phyloP scores from a whole-genome alignment of 2,888 invertebrate genomes.

The Drosophila peninsularis region DNA sequence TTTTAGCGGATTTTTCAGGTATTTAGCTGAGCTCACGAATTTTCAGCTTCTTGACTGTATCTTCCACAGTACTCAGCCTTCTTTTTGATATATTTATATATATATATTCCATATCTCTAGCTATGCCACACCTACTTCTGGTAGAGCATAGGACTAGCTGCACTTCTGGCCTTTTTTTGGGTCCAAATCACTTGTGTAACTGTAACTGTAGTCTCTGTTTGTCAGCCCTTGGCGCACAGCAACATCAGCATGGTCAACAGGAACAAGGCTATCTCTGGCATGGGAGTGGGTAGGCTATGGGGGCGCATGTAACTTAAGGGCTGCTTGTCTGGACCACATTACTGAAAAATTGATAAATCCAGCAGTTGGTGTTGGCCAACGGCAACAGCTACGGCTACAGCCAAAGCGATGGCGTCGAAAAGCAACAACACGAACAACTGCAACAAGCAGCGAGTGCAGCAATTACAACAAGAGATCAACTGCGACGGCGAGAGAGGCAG shows the following conservation, averaged over 20 bases:
- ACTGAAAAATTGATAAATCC: slow-evolving; percentile 22
- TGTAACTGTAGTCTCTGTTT: neutral
- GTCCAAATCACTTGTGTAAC: neutral
- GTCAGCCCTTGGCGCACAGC: neutral
- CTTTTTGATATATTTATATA: neutral
- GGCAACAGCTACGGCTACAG: slow-evolving; percentile 3
- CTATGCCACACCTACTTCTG: neutral
- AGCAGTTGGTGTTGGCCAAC: slow-evolving; percentile 24
- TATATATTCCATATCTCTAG: neutral
- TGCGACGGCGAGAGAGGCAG: slow-evolving; percentile 10
- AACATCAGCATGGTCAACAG: neutral
- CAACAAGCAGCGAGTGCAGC: slow-evolving; percentile 18
- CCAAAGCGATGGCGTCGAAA: slow-evolving; percentile 27
- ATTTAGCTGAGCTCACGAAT: neutral
- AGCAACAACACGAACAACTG: slow-evolving; percentile 9
- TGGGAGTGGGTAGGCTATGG: neutral
- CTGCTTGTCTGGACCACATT: neutral
- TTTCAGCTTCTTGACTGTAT: neutral
- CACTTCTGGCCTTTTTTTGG: no score
- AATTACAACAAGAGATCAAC: slow-evolving; percentile 43
- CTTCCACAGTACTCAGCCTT: neutral
- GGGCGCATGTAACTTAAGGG: neutral
- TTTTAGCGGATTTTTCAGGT: no score
- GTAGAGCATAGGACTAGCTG: neutral
- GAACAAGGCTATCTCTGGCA: neutral